Conservation (phyloP, 2,888 invertebrate species). For the Agrilus cyanescens region DNA sequence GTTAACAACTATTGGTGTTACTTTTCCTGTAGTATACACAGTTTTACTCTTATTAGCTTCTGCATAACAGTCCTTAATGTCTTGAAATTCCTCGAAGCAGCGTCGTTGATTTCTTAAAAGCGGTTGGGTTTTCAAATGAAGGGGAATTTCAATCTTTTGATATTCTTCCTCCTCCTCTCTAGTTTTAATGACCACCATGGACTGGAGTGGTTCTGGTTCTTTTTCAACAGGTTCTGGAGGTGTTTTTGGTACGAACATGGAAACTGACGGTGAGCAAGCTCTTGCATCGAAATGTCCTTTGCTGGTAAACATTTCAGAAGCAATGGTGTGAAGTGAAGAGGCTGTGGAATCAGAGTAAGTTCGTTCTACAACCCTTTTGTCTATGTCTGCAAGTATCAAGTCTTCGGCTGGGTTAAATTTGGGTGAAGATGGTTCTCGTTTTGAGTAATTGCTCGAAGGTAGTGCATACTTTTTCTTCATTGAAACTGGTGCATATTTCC, state of each 20-base stretch:
- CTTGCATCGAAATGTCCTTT: slow-evolving; percentile 33
- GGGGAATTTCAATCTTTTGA: slow-evolving; percentile 9
- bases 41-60: slow-evolving; percentile 14
- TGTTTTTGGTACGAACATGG: slow-evolving; percentile 25
- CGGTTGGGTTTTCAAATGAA: background rate
- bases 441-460: slow-evolving; percentile 15
- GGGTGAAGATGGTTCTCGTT: slow-evolving; percentile 11
- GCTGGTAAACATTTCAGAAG: slow-evolving; percentile 32
- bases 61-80: slow-evolving; percentile 26
- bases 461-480: slow-evolving; percentile 22
- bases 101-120: background rate
- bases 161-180: background rate
- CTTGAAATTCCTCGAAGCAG: slow-evolving; percentile 20
- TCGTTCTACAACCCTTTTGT: slow-evolving; percentile 23
- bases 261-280: slow-evolving; percentile 27
- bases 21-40: background rate
- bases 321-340: slow-evolving; percentile 22
- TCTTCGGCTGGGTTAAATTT: slow-evolving; percentile 26
- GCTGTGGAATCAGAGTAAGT: slow-evolving; percentile 17
- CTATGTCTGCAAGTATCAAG: slow-evolving; percentile 23
- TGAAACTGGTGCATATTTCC: slow-evolving; percentile 22
- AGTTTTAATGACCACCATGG: too few species aligned
- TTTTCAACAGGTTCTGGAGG: background rate
- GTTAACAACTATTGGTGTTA: slow-evolving; percentile 17
- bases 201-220: too few species aligned